phyloP scores from a whole-genome alignment of 92 coral and sea anemone genomes.

The Metridium senile region DNA sequence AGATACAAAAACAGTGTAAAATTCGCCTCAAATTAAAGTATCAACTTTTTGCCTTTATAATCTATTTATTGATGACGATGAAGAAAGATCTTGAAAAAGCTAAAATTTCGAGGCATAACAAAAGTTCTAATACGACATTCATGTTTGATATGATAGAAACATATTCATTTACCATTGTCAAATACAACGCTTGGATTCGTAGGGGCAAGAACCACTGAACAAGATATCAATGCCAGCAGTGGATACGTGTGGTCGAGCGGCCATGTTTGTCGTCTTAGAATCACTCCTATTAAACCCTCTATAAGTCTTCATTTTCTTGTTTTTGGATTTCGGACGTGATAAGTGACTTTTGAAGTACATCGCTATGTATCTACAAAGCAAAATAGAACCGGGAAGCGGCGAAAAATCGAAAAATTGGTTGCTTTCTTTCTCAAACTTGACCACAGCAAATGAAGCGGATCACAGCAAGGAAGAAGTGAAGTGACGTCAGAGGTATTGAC shows the following conservation, averaged over 20 bases:
- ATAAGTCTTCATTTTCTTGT: conserved; percentile 46
- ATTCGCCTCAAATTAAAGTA: too few species aligned
- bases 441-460: background rate
- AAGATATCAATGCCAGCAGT: conserved; percentile 14
- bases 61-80: background rate
- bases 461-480: background rate
- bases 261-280: conserved; percentile 38
- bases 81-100: background rate
- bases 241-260: conserved; percentile 47
- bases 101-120: too few species aligned
- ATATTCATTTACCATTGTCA: conserved; percentile 79
- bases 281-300: conserved; percentile 20
- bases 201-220: conserved; percentile 68
- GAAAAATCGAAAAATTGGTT: conserved; percentile 14
- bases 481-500: conserved; percentile 21
- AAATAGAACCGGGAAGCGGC: background rate
- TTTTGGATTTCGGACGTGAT: conserved; percentile 76
- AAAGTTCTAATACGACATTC: too few species aligned
- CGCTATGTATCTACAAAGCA: conserved; percentile 20
- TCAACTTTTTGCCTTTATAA: too few species aligned
- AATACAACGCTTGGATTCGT: conserved; percentile 98
- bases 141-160: background rate
- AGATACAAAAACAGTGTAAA: too few species aligned
- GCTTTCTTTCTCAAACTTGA: background rate
- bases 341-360: conserved; percentile 81